Conservation (phyloP, 1,140 invertebrate species). For the Halictus rubicundus region DNA sequence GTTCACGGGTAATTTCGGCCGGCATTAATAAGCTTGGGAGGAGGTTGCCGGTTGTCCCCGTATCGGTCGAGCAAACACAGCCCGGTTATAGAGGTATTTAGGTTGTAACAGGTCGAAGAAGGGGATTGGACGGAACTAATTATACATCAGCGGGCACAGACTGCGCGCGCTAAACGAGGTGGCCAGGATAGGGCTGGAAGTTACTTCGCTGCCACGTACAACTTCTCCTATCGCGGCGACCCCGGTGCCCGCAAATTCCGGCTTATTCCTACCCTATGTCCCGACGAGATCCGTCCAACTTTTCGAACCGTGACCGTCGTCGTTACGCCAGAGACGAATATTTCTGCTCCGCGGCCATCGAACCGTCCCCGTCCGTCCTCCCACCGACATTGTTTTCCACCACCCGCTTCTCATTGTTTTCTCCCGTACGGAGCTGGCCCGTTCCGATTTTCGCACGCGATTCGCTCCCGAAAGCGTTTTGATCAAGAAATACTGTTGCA, state of each 20-base stretch:
- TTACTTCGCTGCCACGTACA: conserved; percentile 38
- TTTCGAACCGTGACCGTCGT: conserved; percentile 26
- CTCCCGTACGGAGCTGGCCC: too few species aligned
- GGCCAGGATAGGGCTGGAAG: conserved; percentile 35
- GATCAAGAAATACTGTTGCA: too few species aligned
- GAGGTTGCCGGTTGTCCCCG: too few species aligned
- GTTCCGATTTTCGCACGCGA: too few species aligned
- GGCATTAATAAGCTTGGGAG: too few species aligned
- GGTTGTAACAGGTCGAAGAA: conserved; percentile 27
- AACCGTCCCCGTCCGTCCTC: neutral
- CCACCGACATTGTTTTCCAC: too few species aligned
- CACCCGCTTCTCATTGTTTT: too few species aligned
- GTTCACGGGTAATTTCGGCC: too few species aligned
- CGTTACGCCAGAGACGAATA: conserved; percentile 34
- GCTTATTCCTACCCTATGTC: conserved; percentile 44
- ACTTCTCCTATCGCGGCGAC: conserved; percentile 42
- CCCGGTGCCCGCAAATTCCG: conserved; percentile 36
- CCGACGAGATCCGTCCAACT: conserved; percentile 45
- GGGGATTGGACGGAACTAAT: conserved; percentile 43
- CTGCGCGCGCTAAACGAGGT: conserved; percentile 42
- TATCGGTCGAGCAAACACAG: too few species aligned
- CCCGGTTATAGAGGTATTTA: conserved; percentile 12
- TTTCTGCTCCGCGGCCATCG: neutral
- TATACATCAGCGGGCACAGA: conserved; percentile 42
- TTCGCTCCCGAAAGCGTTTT: too few species aligned